These are phyloP conservation scores for Trachelus iudaicus DNA, from an alignment of 2,888 invertebrate genomes.

Conservation along the genomic window DNA sequence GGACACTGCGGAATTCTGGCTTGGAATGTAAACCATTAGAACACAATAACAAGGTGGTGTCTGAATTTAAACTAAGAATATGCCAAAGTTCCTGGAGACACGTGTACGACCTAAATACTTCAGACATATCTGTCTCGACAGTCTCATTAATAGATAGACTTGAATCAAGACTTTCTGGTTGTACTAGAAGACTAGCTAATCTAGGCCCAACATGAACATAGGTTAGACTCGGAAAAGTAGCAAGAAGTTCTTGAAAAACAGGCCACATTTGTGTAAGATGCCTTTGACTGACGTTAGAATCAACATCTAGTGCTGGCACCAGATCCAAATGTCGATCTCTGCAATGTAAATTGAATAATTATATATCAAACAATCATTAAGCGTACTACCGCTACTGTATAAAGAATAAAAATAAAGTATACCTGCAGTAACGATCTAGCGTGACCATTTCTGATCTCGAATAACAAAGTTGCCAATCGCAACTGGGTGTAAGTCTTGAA, in stretches of 20 bases:
- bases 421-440: constrained; percentile 69
- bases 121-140: constrained; percentile 63
- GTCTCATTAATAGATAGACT: constrained; percentile 59
- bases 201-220: constrained; percentile 71
- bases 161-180: constrained; percentile 60
- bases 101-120: constrained; percentile 60
- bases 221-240: constrained; percentile 69
- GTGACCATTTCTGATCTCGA: constrained; percentile 69
- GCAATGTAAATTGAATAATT: constrained; percentile 16
- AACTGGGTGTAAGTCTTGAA: constrained; percentile 63
- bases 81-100: constrained; percentile 66
- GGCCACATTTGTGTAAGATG: constrained; percentile 68
- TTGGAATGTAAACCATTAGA: constrained; percentile 66
- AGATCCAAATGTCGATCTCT: constrained; percentile 68
- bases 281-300: constrained; percentile 66
- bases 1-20: constrained; percentile 64
- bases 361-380: neutral
- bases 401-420: constrained; percentile 12
- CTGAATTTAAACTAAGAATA: constrained; percentile 62
- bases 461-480: constrained; percentile 66
- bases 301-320: constrained; percentile 70
- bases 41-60: constrained; percentile 65
- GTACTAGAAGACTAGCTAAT: constrained; percentile 68
- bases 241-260: constrained; percentile 68
- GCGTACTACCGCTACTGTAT: neutral